Conservation (phyloP, 2,888 invertebrate species). For the Ennomos fuscantarius region DNA sequence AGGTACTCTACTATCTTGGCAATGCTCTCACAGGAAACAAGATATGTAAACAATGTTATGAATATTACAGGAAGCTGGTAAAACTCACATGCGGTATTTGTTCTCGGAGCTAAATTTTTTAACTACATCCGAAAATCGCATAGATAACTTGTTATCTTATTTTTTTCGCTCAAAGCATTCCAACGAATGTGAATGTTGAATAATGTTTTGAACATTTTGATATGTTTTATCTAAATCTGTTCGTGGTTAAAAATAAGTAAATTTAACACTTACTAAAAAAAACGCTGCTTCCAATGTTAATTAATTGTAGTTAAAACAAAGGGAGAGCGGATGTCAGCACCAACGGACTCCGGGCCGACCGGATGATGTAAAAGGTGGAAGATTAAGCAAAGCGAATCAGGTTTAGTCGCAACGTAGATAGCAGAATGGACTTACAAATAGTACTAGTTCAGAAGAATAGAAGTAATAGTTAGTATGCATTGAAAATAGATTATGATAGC, state of each 20-base stretch:
- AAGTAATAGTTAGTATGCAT: neutral
- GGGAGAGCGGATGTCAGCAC: conserved; percentile 32
- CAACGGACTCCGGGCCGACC: conserved; percentile 20
- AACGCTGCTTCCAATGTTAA: conserved; percentile 8
- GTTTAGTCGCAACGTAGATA: conserved; percentile 9
- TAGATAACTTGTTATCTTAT: neutral
- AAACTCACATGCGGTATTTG: conserved; percentile 1
- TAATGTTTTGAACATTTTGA: neutral
- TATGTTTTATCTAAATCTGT: neutral
- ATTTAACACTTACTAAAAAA: neutral
- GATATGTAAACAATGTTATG: conserved; percentile 19
- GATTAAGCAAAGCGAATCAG: conserved; percentile 23
- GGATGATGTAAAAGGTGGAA: conserved; percentile 32
- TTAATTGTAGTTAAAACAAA: conserved; percentile 12
- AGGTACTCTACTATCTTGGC: conserved; percentile 3
- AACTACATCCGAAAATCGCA: neutral
- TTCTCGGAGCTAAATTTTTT: neutral
- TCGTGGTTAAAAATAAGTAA: neutral
- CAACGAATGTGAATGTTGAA: neutral
- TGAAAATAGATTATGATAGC: no score
- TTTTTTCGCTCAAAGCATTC: no score
- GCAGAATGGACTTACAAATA: no score
- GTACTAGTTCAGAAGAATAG: no score
- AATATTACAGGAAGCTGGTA: conserved; percentile 10
- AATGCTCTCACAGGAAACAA: conserved; percentile 21